Evolutionary conservation across 2,113 vertebrate genomes (phyloP).

Genomic region (Oreotrochilus melanogaster): DNA sequence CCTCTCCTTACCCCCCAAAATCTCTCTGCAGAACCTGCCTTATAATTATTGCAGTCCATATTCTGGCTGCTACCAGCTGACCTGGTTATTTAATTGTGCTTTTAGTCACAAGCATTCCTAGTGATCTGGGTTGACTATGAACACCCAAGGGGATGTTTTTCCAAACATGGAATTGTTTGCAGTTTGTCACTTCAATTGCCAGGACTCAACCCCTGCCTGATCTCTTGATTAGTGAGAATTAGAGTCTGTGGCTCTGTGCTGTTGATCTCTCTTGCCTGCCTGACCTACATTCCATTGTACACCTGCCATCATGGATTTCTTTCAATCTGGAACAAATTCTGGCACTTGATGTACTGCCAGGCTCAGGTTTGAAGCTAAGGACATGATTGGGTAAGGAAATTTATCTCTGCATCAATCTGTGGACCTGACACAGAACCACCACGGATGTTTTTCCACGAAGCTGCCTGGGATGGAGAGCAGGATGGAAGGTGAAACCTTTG

Average conservation of each 20-base stretch:
- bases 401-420: neutral
- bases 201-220: neutral
- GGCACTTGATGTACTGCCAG: constrained; percentile 65
- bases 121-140: neutral
- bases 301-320: constrained; percentile 31
- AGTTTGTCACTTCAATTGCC: constrained; percentile 2
- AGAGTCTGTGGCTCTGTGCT: constrained; percentile 5
- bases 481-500: neutral
- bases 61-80: neutral
- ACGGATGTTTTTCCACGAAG: neutral
- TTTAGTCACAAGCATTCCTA: neutral
- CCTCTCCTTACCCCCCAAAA: neutral
- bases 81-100: neutral
- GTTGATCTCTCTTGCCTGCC: constrained; percentile 3
- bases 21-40: neutral
- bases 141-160: neutral
- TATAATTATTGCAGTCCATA: neutral
- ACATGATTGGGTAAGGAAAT: neutral
- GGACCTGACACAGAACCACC: neutral
- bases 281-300: constrained; percentile 59
- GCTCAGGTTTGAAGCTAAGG: neutral
- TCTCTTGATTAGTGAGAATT: neutral
- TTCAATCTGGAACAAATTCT: constrained; percentile 7
- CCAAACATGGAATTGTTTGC: neutral
- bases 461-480: neutral